Conservation (phyloP, 2,888 invertebrate genomes). For the Platycheirus rosarum region DNA sequence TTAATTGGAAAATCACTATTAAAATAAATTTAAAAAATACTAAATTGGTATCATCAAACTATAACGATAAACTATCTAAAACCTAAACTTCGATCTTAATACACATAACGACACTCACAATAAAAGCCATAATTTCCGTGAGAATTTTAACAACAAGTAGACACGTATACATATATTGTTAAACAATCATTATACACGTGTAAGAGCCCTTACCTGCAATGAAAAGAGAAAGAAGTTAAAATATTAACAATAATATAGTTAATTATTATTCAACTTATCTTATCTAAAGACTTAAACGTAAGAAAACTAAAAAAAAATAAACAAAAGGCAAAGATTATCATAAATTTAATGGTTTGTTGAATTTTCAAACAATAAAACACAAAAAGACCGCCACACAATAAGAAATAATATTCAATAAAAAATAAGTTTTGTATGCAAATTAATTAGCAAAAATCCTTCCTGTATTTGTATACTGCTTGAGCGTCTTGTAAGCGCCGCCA, state of each 20-base stretch:
- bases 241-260: conserved; percentile 26
- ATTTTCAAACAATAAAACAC: conserved; percentile 33
- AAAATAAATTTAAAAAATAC: no score
- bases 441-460: conserved; percentile 65
- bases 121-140: conserved; percentile 11
- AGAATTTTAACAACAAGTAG: conserved; percentile 4
- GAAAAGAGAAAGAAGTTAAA: conserved; percentile 20
- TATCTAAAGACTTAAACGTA: conserved; percentile 26
- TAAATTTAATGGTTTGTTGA: conserved; percentile 68
- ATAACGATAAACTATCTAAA: conserved; percentile 4
- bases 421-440: conserved; percentile 57
- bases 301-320: conserved; percentile 10
- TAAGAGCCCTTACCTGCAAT: conserved; percentile 64
- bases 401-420: conserved; percentile 2
- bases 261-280: conserved; percentile 52
- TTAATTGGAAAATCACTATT: no score
- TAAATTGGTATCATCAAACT: conserved; percentile 1
- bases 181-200: conserved; percentile 33
- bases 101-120: conserved; percentile 12
- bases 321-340: conserved; percentile 57
- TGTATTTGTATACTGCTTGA: conserved; percentile 18
- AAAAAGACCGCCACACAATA: conserved; percentile 30
- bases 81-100: conserved; percentile 9
- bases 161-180: background rate
- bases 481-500: background rate